Evolutionary conservation across 2,888 invertebrate species (phyloP).

Genomic region (Eilema caniola): DNA sequence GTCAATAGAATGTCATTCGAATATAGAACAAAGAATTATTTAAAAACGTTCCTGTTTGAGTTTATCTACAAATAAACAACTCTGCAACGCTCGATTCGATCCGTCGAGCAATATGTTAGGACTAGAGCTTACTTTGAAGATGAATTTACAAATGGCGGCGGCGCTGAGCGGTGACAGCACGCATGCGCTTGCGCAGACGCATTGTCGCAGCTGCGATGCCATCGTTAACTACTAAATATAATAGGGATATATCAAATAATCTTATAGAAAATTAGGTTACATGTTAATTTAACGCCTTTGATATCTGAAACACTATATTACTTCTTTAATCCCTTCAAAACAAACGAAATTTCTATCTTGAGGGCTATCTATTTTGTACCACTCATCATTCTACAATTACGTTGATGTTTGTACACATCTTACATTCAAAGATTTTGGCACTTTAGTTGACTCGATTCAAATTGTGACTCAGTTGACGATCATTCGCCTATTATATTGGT

Average conservation of each 20-base stretch:
- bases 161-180: conserved; percentile 68
- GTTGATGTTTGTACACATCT: neutral
- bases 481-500: neutral
- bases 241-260: conserved; percentile 52
- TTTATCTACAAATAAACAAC: conserved; percentile 66
- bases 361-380: conserved; percentile 35
- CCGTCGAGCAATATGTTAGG: conserved; percentile 70
- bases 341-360: conserved; percentile 26
- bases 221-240: conserved; percentile 59
- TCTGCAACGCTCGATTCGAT: conserved; percentile 65
- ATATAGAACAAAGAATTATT: conserved; percentile 53
- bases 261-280: conserved; percentile 44
- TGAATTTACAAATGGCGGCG: conserved; percentile 75
- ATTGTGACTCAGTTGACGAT: neutral
- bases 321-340: conserved; percentile 32
- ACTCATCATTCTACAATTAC: neutral
- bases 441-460: neutral
- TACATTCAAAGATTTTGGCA: neutral
- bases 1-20: conserved; percentile 53
- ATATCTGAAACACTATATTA: conserved; percentile 28
- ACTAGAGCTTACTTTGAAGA: conserved; percentile 76
- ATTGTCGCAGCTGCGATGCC: conserved; percentile 73
- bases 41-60: conserved; percentile 71
- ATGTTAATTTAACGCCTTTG: conserved; percentile 41
- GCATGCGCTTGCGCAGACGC: conserved; percentile 60